Percentiles rank a stretch among this genome's conserved stretches.
phyloP scores from a whole-genome alignment of 1,140 invertebrate species.

The Bombus superbus region DNA sequence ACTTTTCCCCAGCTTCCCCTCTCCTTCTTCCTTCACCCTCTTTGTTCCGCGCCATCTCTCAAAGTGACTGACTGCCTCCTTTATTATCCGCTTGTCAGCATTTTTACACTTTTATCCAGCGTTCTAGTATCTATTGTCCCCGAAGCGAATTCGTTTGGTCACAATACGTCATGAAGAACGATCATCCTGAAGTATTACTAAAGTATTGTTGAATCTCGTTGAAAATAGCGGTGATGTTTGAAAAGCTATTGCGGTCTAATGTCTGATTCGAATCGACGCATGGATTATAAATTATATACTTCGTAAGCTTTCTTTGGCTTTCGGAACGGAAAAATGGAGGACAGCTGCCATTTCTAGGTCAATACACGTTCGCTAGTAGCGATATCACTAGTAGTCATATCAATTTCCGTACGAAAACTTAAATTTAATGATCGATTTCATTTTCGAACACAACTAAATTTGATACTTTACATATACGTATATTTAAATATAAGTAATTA shows the following conservation, averaged over 20 bases:
- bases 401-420: background rate
- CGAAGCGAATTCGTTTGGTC: conserved; percentile 63
- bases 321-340: background rate
- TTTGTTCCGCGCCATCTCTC: conserved; percentile 82
- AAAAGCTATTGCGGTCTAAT: conserved; percentile 60
- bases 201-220: conserved; percentile 12
- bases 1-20: conserved; percentile 14
- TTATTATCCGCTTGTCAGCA: conserved; percentile 84
- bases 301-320: background rate
- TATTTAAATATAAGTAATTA: too few species aligned
- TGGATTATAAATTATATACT: conserved; percentile 18
- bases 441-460: too few species aligned
- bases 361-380: background rate
- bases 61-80: conserved; percentile 83
- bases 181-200: conserved; percentile 26
- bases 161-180: conserved; percentile 61
- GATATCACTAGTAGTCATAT: too few species aligned
- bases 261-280: conserved; percentile 9
- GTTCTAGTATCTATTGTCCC: conserved; percentile 70
- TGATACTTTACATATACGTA: too few species aligned
- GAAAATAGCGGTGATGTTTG: conserved; percentile 37
- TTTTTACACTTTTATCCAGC: conserved; percentile 83
- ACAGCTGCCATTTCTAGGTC: conserved; percentile 14
- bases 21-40: conserved; percentile 55
- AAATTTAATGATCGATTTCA: background rate